Percentiles rank a stretch among this genome's conserved stretches.
phyloP scores from a whole-genome alignment of 1,140 invertebrate species.

The Pseudomyrmex dendroicus region DNA sequence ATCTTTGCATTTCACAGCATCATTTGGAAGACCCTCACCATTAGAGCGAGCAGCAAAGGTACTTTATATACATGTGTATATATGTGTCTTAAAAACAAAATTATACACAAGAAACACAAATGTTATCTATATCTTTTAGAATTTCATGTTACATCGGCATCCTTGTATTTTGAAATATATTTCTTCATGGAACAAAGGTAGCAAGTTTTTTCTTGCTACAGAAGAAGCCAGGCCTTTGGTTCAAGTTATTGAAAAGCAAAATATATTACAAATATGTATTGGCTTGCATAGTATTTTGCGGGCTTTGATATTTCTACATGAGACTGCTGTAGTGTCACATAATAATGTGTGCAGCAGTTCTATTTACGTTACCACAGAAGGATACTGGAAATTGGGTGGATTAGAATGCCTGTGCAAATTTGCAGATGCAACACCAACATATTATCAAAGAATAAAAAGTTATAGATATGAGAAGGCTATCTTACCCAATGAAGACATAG shows the following conservation, averaged over 20 bases:
- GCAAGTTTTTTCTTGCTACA: conserved; percentile 90
- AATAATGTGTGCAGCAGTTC: conserved; percentile 92
- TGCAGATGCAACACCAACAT: conserved; percentile 88
- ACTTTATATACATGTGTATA: conserved; percentile 50
- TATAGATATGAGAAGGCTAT: conserved; percentile 89
- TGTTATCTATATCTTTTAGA: conserved; percentile 86
- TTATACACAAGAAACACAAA: neutral
- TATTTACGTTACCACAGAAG: conserved; percentile 92
- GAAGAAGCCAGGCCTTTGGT: conserved; percentile 90
- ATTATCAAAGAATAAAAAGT: conserved; percentile 89
- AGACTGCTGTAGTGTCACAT: conserved; percentile 91
- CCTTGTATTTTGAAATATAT: conserved; percentile 92
- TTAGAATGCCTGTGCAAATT: conserved; percentile 92
- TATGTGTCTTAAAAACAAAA: neutral
- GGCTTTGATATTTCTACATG: conserved; percentile 92
- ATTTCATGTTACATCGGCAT: conserved; percentile 92
- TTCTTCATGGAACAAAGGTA: conserved; percentile 91
- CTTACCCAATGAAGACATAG: conserved; percentile 89
- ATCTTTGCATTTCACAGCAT: conserved; percentile 86
- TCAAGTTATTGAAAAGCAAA: conserved; percentile 88
- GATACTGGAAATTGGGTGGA: conserved; percentile 93
- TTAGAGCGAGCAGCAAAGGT: conserved; percentile 91
- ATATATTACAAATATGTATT: conserved; percentile 91
- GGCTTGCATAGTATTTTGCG: conserved; percentile 91
- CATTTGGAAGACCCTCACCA: conserved; percentile 88